Conservation (phyloP, 2,797 vertebrate genomes). For the Avahi laniger region DNA sequence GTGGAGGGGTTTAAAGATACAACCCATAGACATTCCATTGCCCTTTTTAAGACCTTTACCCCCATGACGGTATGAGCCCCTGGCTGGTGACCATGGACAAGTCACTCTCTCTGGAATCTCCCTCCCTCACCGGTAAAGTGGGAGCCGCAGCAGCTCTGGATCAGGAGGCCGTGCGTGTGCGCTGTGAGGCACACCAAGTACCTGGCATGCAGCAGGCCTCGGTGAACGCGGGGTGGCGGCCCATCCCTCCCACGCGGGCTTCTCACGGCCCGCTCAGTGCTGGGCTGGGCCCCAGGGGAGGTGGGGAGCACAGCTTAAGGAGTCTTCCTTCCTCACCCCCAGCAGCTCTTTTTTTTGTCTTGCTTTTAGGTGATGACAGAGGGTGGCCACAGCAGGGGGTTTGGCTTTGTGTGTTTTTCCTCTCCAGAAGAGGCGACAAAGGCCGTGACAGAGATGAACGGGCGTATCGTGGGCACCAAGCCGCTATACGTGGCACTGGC, state of each 20-base stretch:
- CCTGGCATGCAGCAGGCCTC: slow-evolving; percentile 52
- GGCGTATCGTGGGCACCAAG: slow-evolving; percentile 95
- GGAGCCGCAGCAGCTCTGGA: background rate
- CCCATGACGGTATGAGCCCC: background rate
- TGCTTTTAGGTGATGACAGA: slow-evolving; percentile 96
- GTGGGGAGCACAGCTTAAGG: background rate
- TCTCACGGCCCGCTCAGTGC: background rate
- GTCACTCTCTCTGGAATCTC: background rate
- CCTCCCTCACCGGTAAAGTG: background rate
- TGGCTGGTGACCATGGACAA: background rate
- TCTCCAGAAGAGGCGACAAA: slow-evolving; percentile 99
- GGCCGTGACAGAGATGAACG: slow-evolving; percentile 98
- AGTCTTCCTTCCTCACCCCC: background rate
- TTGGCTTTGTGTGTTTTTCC: slow-evolving; percentile 99
- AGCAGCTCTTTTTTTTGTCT: slow-evolving; percentile 79
- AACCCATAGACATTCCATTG: background rate
- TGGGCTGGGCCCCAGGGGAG: background rate
- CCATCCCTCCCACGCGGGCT: no score
- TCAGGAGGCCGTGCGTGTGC: background rate
- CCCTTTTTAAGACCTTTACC: background rate
- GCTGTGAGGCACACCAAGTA: background rate
- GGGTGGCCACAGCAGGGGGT: slow-evolving; percentile 95
- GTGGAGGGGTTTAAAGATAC: background rate
- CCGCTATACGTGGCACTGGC: slow-evolving; percentile 97
- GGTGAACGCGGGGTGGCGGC: background rate